Percentiles rank a stretch among this genome's conserved stretches.
These are phyloP conservation scores for Spodoptera littoralis DNA, from an alignment of 2,888 invertebrate species.

Conservation along the genomic window DNA sequence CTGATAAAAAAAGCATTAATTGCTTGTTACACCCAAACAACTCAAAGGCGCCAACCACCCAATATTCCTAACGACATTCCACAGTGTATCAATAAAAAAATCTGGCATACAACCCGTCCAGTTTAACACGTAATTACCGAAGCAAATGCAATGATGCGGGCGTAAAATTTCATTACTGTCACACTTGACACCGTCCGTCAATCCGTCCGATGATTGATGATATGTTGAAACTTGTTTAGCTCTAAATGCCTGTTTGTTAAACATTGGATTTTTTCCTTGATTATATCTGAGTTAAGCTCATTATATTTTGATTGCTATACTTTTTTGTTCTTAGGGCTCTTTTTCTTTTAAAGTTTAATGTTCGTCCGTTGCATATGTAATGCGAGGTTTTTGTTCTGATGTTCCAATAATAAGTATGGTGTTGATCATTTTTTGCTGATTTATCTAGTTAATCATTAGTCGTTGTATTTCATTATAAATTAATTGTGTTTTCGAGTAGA, in stretches of 20 bases:
- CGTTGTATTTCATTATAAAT: slow-evolving; percentile 17
- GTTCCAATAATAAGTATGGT: slow-evolving; percentile 8
- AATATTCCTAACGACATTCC: slow-evolving; percentile 54
- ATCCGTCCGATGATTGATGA: slow-evolving; percentile 79
- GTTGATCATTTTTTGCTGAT: slow-evolving; percentile 25
- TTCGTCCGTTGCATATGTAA: slow-evolving; percentile 15
- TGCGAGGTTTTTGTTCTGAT: slow-evolving; percentile 15
- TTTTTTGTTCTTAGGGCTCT: slow-evolving; percentile 38
- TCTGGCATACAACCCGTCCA: slow-evolving; percentile 51
- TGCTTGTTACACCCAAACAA: too few species aligned
- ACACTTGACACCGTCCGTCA: slow-evolving; percentile 76
- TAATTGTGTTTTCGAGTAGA: slow-evolving; percentile 5
- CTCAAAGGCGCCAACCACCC: slow-evolving; percentile 17
- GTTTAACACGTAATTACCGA: slow-evolving; percentile 64
- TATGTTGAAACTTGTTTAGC: slow-evolving; percentile 73
- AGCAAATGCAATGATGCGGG: slow-evolving; percentile 76
- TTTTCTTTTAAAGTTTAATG: slow-evolving; percentile 12
- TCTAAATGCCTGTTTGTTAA: slow-evolving; percentile 78
- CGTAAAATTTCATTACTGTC: slow-evolving; percentile 82
- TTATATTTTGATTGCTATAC: slow-evolving; percentile 50
- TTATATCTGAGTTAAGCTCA: slow-evolving; percentile 53
- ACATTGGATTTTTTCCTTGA: slow-evolving; percentile 67
- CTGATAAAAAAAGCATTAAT: too few species aligned
- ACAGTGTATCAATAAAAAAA: slow-evolving; percentile 54
- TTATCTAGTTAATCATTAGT: slow-evolving; percentile 34